A percentile compares a stretch with the other conserved stretches of the same genome.
phyloP scores from a whole-genome alignment of 1,140 invertebrate species.

The Nasonia longicornis region DNA sequence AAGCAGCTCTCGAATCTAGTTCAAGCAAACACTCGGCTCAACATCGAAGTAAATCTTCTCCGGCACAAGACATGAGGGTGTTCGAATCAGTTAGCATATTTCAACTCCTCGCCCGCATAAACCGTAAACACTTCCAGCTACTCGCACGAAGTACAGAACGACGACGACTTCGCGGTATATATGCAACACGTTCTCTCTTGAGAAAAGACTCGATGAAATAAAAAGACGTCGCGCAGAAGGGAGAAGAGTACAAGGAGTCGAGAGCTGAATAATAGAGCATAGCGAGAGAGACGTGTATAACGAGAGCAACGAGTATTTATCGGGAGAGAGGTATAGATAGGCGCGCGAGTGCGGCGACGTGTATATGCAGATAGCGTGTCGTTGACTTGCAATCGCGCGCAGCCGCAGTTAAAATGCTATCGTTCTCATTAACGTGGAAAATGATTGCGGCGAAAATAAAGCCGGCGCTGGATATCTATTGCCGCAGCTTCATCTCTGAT shows the following conservation, averaged over 20 bases:
- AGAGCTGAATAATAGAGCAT: conserved; percentile 20
- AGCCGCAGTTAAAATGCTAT: too few relatives aligned
- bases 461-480: too few relatives aligned
- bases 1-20: not conserved
- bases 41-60: too few relatives aligned
- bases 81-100: conserved; percentile 20
- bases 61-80: too few relatives aligned
- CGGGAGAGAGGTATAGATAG: not conserved
- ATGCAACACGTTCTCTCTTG: not conserved
- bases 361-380: conserved; percentile 1
- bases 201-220: too few relatives aligned
- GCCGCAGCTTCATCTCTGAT: not conserved
- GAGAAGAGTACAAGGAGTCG: not conserved
- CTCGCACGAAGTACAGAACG: not conserved
- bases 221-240: not conserved
- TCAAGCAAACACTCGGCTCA: not conserved
- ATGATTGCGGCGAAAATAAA: too few relatives aligned
- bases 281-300: not conserved
- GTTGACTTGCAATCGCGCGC: not conserved
- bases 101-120: not conserved
- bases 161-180: not conserved
- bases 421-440: too few relatives aligned
- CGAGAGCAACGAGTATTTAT: conserved; percentile 29
- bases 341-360: not conserved
- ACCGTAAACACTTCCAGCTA: not conserved